A percentile compares a stretch with the other conserved stretches of the same genome.
phyloP scores from a whole-genome alignment of 2,888 invertebrate genomes.

The Emmelina monodactyla region DNA sequence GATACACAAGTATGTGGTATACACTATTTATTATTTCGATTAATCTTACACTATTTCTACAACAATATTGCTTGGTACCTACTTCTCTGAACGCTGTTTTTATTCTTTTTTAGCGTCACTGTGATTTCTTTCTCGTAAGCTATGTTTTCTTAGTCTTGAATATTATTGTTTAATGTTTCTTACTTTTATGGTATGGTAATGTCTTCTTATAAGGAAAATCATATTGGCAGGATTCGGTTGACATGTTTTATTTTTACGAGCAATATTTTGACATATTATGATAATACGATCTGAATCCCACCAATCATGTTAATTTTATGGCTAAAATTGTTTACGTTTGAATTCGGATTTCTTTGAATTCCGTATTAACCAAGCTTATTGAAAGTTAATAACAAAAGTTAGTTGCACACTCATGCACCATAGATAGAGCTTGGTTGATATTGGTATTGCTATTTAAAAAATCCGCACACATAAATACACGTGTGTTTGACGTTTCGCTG shows the following conservation, averaged over 20 bases:
- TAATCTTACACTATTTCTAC: constrained; percentile 26
- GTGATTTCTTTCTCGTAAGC: constrained; percentile 25
- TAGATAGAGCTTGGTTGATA: no score
- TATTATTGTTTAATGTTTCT: constrained; percentile 20
- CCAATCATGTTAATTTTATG: no score
- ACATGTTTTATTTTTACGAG: no score
- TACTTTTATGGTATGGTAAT: constrained; percentile 20
- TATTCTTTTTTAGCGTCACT: constrained; percentile 22
- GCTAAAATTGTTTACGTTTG: no score
- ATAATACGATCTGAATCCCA: no score
- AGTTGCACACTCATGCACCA: no score
- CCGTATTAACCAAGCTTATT: no score
- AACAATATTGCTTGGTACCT: constrained; percentile 35
- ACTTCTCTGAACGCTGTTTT: constrained; percentile 16
- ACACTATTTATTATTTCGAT: constrained; percentile 19
- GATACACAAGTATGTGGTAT: constrained; percentile 53
- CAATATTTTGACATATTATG: no score
- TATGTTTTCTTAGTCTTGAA: constrained; percentile 23
- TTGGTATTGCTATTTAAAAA: no score
- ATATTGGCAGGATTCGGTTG: constrained; percentile 6
- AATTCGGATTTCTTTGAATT: no score
- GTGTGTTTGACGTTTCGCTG: constrained; percentile 19
- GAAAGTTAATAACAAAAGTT: no score
- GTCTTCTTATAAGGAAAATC: constrained; percentile 30
- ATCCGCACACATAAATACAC: no score